Evolutionary conservation across 2,888 invertebrate genomes (phyloP).

Genomic region (Metallyticus violacea): DNA sequence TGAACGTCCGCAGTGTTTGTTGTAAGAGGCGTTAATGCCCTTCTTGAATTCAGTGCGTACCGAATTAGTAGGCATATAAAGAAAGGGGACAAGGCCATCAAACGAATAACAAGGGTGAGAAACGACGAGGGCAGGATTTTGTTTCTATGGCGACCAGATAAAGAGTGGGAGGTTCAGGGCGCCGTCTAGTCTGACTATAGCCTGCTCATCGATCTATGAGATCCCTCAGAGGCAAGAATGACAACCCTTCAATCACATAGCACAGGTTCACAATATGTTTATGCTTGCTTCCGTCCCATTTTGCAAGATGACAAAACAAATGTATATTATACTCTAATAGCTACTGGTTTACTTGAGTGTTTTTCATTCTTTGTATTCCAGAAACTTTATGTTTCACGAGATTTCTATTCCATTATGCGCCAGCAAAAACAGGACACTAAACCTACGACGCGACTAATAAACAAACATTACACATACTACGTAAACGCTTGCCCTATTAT

Average conservation of each 20-base stretch:
- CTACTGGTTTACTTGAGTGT: no score
- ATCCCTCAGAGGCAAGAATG: not conserved
- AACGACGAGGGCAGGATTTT: not conserved
- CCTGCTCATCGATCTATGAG: not conserved
- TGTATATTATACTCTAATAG: no score
- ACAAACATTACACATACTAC: no score
- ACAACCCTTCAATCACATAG: not conserved
- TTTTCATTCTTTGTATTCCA: no score
- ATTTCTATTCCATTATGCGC: no score
- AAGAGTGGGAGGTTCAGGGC: not conserved
- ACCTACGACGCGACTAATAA: no score
- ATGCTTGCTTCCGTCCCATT: not conserved
- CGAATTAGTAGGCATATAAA: not conserved
- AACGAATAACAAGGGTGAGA: not conserved
- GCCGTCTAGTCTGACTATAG: not conserved
- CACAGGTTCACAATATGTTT: not conserved
- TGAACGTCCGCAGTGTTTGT: not conserved
- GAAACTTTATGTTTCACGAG: no score
- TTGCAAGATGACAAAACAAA: no score
- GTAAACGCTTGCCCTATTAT: no score
- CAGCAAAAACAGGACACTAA: no score
- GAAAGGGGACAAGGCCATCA: not conserved
- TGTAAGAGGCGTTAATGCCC: not conserved
- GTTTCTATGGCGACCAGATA: slow-evolving; percentile 10
- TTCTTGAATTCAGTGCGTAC: not conserved